A percentile compares a stretch with the other conserved stretches of the same genome.
phyloP scores from a whole-genome alignment of 2,888 invertebrate genomes.

The Agrilus cyanescens region DNA sequence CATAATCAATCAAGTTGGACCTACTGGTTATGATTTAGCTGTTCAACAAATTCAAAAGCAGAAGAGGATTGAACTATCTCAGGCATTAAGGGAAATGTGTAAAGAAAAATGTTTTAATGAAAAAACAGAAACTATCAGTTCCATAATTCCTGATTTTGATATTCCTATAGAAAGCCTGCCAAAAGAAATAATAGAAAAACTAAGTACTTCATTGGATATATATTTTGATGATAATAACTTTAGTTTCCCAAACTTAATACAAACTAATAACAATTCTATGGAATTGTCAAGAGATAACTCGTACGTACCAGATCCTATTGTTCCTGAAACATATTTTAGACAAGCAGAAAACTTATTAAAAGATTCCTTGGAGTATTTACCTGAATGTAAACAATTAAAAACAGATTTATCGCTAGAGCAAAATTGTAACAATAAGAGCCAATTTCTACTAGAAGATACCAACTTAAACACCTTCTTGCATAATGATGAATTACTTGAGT shows the following conservation, averaged over 20 bases:
- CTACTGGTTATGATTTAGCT: constrained; percentile 26
- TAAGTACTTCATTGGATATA: constrained; percentile 24
- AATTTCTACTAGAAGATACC: no score
- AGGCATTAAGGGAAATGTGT: constrained; percentile 29
- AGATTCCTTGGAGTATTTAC: neutral
- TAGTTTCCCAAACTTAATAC: no score
- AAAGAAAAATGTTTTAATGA: constrained; percentile 17
- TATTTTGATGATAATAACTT: constrained; percentile 11
- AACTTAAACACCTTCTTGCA: no score
- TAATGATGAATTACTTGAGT: no score
- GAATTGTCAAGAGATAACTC: no score
- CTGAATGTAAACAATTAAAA: no score
- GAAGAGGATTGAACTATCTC: constrained; percentile 30
- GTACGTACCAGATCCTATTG: constrained; percentile 1
- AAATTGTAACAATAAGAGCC: no score
- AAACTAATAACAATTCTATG: no score
- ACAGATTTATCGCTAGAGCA: no score
- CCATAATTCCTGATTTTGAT: constrained; percentile 32
- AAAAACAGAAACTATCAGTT: constrained; percentile 25
- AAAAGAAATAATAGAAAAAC: constrained; percentile 26
- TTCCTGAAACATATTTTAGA: constrained; percentile 13
- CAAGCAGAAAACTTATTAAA: constrained; percentile 10
- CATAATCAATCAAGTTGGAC: constrained; percentile 26
- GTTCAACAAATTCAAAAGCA: constrained; percentile 30
- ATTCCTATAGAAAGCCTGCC: constrained; percentile 32